A percentile compares a stretch with the other conserved stretches of the same genome.
Evolutionary conservation across 2,797 vertebrate species (phyloP).

Genomic region (Manis crassicaudata): DNA sequence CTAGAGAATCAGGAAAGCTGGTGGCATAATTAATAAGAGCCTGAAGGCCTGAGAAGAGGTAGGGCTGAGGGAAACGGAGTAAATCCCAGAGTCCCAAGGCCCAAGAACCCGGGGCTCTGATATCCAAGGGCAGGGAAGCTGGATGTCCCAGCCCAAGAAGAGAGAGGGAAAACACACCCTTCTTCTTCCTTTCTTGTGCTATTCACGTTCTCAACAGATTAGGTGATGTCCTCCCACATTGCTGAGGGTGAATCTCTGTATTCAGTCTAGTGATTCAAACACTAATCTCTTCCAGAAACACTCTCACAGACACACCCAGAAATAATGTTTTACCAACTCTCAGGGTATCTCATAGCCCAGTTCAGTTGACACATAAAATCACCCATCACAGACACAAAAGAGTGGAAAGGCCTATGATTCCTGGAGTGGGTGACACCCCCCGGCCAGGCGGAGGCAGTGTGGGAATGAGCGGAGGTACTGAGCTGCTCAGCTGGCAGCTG

Average conservation of each 20-base stretch:
- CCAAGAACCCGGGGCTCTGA: background rate
- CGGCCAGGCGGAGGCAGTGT: rapidly evolving
- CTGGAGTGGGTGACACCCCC: background rate
- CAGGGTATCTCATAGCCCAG: background rate
- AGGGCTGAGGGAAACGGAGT: background rate
- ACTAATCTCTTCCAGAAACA: background rate
- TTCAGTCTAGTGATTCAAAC: background rate
- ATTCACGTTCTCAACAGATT: background rate
- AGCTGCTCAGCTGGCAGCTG: background rate
- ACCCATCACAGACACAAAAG: background rate
- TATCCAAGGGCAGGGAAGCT: background rate
- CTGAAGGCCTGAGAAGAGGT: background rate
- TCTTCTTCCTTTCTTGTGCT: background rate
- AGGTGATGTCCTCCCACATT: background rate
- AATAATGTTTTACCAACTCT: background rate
- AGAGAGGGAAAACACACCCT: background rate
- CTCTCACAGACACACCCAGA: background rate
- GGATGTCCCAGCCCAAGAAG: background rate
- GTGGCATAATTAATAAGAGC: background rate
- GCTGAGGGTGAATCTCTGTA: background rate
- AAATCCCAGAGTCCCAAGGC: background rate
- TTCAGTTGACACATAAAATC: background rate
- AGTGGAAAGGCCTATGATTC: background rate
- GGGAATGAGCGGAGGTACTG: background rate
- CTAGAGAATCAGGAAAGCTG: background rate